These are phyloP conservation scores for Phoebastria nigripes DNA, from an alignment of 2,797 vertebrate genomes.

Conservation along the genomic window DNA sequence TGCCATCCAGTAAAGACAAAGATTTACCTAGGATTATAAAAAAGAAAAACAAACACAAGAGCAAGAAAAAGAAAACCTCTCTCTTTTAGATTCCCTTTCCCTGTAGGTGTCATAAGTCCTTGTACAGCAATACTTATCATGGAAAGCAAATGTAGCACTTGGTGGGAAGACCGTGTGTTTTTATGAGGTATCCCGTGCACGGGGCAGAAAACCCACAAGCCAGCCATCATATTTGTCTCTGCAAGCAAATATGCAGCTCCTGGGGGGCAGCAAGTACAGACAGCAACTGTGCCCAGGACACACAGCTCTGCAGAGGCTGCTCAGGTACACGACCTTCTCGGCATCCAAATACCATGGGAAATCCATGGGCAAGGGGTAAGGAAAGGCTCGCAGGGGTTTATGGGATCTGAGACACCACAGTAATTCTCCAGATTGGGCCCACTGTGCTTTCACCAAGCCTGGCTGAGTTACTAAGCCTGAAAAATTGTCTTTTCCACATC, in stretches of 20 bases:
- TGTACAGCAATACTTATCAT: background rate
- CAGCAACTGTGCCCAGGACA: background rate
- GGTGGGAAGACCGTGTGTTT: background rate
- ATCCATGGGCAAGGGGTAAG: background rate
- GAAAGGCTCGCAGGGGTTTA: background rate
- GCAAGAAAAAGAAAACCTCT: background rate
- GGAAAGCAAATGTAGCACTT: background rate
- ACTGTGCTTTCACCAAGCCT: background rate
- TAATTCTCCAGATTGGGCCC: background rate
- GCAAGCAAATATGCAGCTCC: background rate
- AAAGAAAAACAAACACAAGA: background rate
- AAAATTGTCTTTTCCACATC: background rate
- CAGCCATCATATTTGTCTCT: background rate
- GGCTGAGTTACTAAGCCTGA: background rate
- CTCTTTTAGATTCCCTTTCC: background rate
- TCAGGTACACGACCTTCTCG: background rate
- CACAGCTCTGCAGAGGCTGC: background rate
- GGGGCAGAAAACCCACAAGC: background rate
- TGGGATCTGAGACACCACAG: background rate
- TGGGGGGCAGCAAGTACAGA: background rate
- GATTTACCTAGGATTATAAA: background rate
- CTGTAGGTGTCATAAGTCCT: background rate
- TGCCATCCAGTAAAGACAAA: background rate
- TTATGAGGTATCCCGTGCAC: background rate
- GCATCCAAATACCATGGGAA: background rate